Conservation (phyloP, 2,888 invertebrate species). For the Hololepta plana region DNA sequence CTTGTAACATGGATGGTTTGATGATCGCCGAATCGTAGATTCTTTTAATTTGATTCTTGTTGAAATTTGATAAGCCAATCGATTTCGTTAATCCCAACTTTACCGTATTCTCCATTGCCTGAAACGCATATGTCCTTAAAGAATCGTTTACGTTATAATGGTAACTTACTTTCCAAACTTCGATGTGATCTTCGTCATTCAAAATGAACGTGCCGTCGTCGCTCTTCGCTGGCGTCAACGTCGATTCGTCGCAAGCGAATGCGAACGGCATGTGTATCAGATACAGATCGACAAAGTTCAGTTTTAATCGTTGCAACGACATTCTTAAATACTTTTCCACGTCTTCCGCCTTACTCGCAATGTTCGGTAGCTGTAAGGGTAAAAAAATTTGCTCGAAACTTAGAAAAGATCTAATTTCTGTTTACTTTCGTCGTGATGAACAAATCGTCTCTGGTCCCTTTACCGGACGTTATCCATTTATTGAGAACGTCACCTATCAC, state of each 20-base stretch:
- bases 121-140: no score
- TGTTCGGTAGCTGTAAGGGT: slow-evolving; percentile 42
- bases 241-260: slow-evolving; percentile 35
- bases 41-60: slow-evolving; percentile 43
- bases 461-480: slow-evolving; percentile 43
- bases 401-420: slow-evolving; percentile 1
- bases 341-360: slow-evolving; percentile 46
- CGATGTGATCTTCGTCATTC: slow-evolving; percentile 44
- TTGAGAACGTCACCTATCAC: slow-evolving; percentile 50
- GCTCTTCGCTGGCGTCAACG: slow-evolving; percentile 34
- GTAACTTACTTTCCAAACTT: slow-evolving; percentile 51
- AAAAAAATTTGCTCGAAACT: slow-evolving; percentile 1
- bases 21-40: slow-evolving; percentile 40
- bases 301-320: slow-evolving; percentile 42
- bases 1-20: slow-evolving; percentile 54
- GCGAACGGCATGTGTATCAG: slow-evolving; percentile 62
- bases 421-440: slow-evolving; percentile 67
- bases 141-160: no score
- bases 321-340: slow-evolving; percentile 45
- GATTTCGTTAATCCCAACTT: slow-evolving; percentile 41
- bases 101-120: slow-evolving; percentile 54
- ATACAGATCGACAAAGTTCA: slow-evolving; percentile 60
- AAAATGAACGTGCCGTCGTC: slow-evolving; percentile 39
- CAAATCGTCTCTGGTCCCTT: slow-evolving; percentile 47
- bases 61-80: slow-evolving; percentile 72